Conservation (phyloP, 92 coral and sea anemone genomes). For the Phenganax subtilis region DNA sequence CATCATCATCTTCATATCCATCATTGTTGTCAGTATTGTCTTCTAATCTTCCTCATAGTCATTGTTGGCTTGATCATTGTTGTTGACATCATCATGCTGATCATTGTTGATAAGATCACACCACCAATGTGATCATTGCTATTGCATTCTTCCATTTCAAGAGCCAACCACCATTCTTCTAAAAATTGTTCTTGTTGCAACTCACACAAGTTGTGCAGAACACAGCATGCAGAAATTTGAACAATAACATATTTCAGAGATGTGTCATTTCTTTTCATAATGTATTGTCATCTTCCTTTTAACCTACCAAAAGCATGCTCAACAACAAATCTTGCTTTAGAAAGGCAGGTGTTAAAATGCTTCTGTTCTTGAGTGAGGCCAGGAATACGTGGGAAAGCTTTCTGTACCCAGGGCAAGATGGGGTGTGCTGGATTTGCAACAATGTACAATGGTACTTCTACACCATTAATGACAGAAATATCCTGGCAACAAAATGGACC, state of each 20-base stretch:
- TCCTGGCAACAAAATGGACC: background rate
- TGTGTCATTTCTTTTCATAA: conserved; percentile 36
- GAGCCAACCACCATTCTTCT: conserved; percentile 31
- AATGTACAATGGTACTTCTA: conserved; percentile 2
- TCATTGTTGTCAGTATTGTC: too few relatives aligned
- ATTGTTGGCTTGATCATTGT: too few relatives aligned
- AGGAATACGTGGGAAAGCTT: conserved; percentile 22
- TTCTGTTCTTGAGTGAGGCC: conserved; percentile 21
- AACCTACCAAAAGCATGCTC: conserved; percentile 42
- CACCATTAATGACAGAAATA: background rate
- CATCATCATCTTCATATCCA: background rate
- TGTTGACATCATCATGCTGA: too few relatives aligned
- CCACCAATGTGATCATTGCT: conserved; percentile 3
- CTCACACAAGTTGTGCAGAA: conserved; percentile 47
- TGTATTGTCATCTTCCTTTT: conserved; percentile 45
- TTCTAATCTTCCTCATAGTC: too few relatives aligned
- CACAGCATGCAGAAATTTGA: conserved; percentile 47
- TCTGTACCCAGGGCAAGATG: conserved; percentile 10
- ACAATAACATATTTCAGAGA: conserved; percentile 34
- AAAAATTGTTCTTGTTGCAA: conserved; percentile 13
- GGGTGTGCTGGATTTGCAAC: conserved; percentile 8
- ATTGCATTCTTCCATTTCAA: background rate
- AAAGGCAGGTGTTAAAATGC: conserved; percentile 1
- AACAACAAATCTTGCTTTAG: conserved; percentile 40
- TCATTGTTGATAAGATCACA: too few relatives aligned